These are phyloP conservation scores for Alaudala cheleensis DNA, from an alignment of 2,113 vertebrate species.

Conservation along the genomic window DNA sequence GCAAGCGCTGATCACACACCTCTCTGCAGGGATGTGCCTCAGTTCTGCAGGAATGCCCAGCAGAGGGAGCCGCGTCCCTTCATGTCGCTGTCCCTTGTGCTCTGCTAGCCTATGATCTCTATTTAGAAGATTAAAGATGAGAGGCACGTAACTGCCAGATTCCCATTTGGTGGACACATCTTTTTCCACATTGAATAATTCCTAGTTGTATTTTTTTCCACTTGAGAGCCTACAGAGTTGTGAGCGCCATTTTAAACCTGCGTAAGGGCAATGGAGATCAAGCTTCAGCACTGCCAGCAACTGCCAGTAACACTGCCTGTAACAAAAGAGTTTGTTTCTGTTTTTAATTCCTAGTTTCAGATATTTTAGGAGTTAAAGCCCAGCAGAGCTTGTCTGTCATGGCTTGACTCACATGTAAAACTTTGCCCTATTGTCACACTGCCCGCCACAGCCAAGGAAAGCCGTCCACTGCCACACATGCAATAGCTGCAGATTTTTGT, in stretches of 20 bases:
- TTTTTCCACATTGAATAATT: background rate
- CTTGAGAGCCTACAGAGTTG: background rate
- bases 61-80: background rate
- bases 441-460: background rate
- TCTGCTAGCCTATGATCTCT: background rate
- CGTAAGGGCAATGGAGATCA: background rate
- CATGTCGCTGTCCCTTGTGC: background rate
- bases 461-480: no score
- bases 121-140: background rate
- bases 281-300: background rate
- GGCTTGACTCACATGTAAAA: rapidly evolving
- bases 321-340: background rate
- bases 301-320: background rate
- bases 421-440: background rate
- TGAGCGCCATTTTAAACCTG: background rate
- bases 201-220: background rate
- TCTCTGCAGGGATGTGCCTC: background rate
- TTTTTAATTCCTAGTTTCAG: background rate
- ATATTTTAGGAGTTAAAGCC: background rate
- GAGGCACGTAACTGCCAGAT: background rate
- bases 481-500: background rate
- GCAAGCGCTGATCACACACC: rapidly evolving
- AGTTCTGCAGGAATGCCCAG: background rate
- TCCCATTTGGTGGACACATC: background rate
- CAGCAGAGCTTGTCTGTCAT: background rate